phyloP scores from a whole-genome alignment of 2,113 vertebrate genomes.

The Lasiurus borealis region DNA sequence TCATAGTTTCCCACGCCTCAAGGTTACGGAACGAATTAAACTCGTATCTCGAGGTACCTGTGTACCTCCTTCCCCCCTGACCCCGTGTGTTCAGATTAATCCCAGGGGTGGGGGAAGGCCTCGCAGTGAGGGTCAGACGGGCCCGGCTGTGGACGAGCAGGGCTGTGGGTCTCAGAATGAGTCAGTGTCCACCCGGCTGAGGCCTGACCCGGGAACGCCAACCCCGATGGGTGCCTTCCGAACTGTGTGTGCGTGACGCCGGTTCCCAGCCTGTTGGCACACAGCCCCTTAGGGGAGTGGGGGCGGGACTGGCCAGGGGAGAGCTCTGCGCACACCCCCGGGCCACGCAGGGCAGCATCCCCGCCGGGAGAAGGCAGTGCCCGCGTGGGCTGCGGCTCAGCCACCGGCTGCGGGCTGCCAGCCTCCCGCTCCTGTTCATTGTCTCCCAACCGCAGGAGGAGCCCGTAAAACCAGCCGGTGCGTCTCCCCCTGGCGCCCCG shows the following conservation, averaged over 20 bases:
- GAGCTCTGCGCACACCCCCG: not conserved
- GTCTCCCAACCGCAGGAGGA: not conserved
- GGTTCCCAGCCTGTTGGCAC: not conserved
- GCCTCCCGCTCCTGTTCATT: not conserved
- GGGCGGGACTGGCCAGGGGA: not conserved
- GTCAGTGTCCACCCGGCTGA: rapidly evolving
- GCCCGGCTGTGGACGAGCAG: not conserved
- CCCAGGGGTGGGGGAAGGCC: not conserved
- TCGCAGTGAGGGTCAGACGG: not conserved
- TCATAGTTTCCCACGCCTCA: too few species aligned
- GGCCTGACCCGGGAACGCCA: not conserved
- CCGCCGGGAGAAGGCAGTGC: not conserved
- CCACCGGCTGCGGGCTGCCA: too few species aligned
- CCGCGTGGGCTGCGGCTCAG: not conserved
- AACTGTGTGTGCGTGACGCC: not conserved
- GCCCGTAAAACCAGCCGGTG: not conserved
- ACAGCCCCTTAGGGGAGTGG: too few species aligned
- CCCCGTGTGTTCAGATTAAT: not conserved
- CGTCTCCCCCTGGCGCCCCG: not conserved
- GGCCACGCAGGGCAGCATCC: rapidly evolving
- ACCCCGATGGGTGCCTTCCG: not conserved
- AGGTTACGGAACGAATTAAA: too few species aligned
- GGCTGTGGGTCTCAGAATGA: not conserved
- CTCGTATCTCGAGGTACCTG: too few species aligned
- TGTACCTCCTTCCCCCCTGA: not conserved